Base-by-base conservation (phyloP, 2,888 invertebrate species). In the Griposia aprilina region DNA sequence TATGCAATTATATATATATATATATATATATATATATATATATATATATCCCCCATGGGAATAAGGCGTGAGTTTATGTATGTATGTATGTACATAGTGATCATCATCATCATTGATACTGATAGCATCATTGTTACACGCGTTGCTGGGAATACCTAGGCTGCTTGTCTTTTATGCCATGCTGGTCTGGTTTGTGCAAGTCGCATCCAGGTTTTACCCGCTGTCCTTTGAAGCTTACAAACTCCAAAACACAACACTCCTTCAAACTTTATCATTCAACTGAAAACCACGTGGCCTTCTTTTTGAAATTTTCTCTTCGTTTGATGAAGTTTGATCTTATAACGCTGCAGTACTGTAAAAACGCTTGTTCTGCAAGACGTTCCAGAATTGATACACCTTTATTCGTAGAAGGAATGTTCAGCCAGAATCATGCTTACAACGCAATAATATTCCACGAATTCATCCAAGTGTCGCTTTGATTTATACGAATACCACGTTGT, bases 401-500 rank as follows among this genome's bases (percentile, higher is more conserved):
- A 67, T 83, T 82, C 57, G n/a, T 76, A 80, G 78, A 84, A 76
- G 23, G 36, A 69, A 36, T 65, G 70, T 48, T 57, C 50, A 73
- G 48, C 48, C 36, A 55, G 63, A 70, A 26, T 70, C 67, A n/a
- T 79, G 71, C 72, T 74, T 79, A 79, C 68, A 79, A 78, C 65
- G 74, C 68, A 75, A 79, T 71, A 71, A 80, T 82, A 82, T 82
- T 80, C 81, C 76, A 41, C 74, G 83, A 80, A 83, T 80, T 78
- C 78, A 81, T 82, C 82, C 77, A 72, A 85, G 76, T 80, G 82
- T 79, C 78, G 76, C 76, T 86, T 88, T 88, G 88, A 88, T 87
- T 86, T 87, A 87, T 83, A 87, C 72, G 83, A 86, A 86, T 81
- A 81, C 80, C 77, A 80, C 74, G 85, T 89, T 88, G 86, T 89